phyloP scores from a whole-genome alignment of 2,888 invertebrate species.

The Drosophila atripex region DNA sequence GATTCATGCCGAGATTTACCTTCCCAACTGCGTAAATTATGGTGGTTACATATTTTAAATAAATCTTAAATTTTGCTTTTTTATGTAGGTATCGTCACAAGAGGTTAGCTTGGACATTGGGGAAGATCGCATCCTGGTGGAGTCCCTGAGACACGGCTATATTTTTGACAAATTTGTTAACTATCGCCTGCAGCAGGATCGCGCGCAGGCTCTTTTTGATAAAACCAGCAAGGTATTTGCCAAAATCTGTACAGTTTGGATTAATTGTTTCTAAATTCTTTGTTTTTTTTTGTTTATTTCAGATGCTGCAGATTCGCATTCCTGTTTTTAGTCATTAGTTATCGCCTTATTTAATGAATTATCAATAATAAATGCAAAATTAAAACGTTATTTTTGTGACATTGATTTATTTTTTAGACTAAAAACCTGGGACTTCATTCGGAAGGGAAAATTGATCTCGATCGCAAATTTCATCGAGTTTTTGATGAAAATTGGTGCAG shows the following conservation, averaged over 20 bases:
- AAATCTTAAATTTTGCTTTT: background rate
- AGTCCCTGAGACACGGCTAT: conserved; percentile 86
- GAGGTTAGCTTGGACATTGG: conserved; percentile 89
- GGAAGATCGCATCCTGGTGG: conserved; percentile 90
- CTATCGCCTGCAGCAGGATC: conserved; percentile 87
- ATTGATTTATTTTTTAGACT: no score
- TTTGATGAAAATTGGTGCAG: no score
- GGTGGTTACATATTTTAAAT: background rate
- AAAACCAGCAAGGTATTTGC: conserved; percentile 84
- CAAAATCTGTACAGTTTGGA: background rate
- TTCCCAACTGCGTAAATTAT: conserved; percentile 82
- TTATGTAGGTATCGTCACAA: conserved; percentile 85
- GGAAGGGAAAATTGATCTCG: no score
- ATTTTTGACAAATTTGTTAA: conserved; percentile 89
- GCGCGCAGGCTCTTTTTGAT: conserved; percentile 85
- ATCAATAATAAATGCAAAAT: background rate
- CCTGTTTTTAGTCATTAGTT: conserved; percentile 58
- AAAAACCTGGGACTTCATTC: no score
- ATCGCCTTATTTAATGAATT: conserved; percentile 3
- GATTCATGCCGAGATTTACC: conserved; percentile 82
- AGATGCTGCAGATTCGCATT: conserved; percentile 83
- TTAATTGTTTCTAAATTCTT: conserved; percentile 1
- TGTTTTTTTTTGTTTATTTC: conserved; percentile 36
- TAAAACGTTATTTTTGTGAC: background rate
- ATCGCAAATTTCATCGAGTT: no score